Evolutionary conservation across 2,797 vertebrate species (phyloP), one percentile per base, ranked within the genome.

Genomic region (Melanotaenia maccullochi): DNA sequence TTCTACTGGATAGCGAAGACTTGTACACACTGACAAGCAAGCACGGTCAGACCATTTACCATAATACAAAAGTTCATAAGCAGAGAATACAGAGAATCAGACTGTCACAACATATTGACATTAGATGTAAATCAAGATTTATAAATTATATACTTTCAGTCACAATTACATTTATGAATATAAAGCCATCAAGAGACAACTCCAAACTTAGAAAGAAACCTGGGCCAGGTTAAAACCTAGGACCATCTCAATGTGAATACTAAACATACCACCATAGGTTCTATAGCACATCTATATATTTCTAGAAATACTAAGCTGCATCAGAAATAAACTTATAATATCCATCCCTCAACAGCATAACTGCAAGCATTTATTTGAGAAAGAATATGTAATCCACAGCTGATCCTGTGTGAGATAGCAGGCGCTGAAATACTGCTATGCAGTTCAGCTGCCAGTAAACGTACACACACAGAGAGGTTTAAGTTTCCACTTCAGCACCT

Each of bases 401-500:
- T 73, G 52, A 73, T 57, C 5, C 65, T 40, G 61, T 33, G 38
- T 55, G 24, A 55, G 44, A 35, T 42, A 73, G 24, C 32, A 36
- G 54, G 55, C 14, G n/a, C 59, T 42, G 40, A 11, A 68, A 33
- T 60, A 47, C 58, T 49, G 59, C 62, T 59, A 61, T 11, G 38
- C 54, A 70, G 54, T 30, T 40, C 20, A 67, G 65, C 18, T 75
- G 55, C 32, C 49, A 56, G 32, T 70, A 49, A 60, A 55, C 18
- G 18, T 8, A n/a, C 40, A 42, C 40, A 42, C 47, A 51, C n/a
- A 20, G 47, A 24, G 1, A 24, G 11, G 49, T 52, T 12, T 5
- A 52, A 24, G 49, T 52, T 52, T 22, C 49, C 49, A 22, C 47
- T 51, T n/a, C 47, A n/a, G 12, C n/a, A 52, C n/a, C 49, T 52